Conservation (phyloP, 2,797 vertebrate genomes). For the Meda fulgida region DNA sequence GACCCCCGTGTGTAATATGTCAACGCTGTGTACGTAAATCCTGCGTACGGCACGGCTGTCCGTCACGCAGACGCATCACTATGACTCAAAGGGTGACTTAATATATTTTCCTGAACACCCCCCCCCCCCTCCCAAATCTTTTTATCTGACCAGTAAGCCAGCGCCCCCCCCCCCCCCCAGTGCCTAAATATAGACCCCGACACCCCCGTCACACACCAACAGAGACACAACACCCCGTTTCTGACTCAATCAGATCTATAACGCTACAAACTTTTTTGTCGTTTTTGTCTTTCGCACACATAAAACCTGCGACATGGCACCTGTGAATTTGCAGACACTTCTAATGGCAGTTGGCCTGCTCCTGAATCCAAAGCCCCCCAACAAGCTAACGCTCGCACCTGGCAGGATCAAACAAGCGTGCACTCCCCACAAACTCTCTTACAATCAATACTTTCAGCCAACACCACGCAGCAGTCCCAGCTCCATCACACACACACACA, state of each 20-base stretch:
- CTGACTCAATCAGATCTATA: constrained; percentile 16
- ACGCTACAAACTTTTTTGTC: too few relatives aligned
- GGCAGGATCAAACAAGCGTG: constrained; percentile 77
- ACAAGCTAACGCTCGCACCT: constrained; percentile 69
- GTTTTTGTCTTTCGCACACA: constrained; percentile 21
- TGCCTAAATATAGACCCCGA: constrained; percentile 40
- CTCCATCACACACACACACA: constrained; percentile 46
- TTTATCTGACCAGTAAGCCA: constrained; percentile 50
- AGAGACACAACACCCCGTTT: constrained; percentile 49
- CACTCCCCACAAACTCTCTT: constrained; percentile 81
- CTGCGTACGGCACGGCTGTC: constrained; percentile 37
- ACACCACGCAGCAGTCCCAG: constrained; percentile 69
- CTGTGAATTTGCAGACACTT: constrained; percentile 52
- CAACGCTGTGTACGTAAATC: constrained; percentile 56
- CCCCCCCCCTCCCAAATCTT: constrained; percentile 14
- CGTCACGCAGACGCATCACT: constrained; percentile 44
- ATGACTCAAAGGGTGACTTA: constrained; percentile 45
- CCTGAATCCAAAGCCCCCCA: constrained; percentile 52
- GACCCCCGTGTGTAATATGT: constrained; percentile 65
- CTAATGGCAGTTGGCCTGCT: constrained; percentile 48
- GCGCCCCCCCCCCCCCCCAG: constrained; percentile 20
- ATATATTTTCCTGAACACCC: not conserved
- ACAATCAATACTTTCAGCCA: constrained; percentile 82
- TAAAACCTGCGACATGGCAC: constrained; percentile 38
- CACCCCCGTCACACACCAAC: constrained; percentile 8